Evolutionary conservation across 2,113 vertebrate genomes (phyloP), one percentile per base, ranked within the genome.

Genomic region (Brienomyrus longianalis): DNA sequence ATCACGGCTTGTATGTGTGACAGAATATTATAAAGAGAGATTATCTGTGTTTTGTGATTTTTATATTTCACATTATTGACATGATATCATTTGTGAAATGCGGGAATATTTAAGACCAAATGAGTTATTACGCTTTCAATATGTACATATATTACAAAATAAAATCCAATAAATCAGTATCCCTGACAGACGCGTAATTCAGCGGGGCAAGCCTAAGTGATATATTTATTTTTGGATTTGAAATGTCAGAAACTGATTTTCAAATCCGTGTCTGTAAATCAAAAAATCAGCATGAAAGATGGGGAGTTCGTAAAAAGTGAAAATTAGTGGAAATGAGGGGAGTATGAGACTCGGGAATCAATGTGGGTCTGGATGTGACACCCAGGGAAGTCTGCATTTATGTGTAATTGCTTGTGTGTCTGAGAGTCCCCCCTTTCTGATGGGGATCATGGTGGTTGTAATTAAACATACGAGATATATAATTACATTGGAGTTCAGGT

Each of bases 201-300:
- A 54, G 7, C 1, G 23, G 85, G 48, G 83, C 19, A 84, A 23
- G 83, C 19, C 8, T 48, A 84, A 84, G 83, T 84, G 21, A 87
- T 56, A 39, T 50, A 86, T 86, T 86, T 27, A 39, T 54, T 51
- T 54, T 54, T n/a, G 13, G 51, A 48, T 48, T 47, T 48, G 4
- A 48, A 84, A n/a, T 54, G n/a, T 54, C 27, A 51, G 83, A 84
- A 48, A 54, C 13, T 21, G 47, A 87, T 54, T 87, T 87, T 31
- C 85, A 31, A 9, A n/a, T 87, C 50, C 2, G 51, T 39, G 13
- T 87, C 83, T 21, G 39, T 84, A 48, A 84, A 84, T 84, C 39
- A 84, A 84, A 84, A 77, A 77, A 39, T 83, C 23, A 23, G 39
- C 19, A 21, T 50, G 89, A 89, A 89, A 89, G 45, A 85, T 62